Base-by-base conservation (phyloP, 92 coral and sea anemone genomes). In the Bergia sp. region DNA sequence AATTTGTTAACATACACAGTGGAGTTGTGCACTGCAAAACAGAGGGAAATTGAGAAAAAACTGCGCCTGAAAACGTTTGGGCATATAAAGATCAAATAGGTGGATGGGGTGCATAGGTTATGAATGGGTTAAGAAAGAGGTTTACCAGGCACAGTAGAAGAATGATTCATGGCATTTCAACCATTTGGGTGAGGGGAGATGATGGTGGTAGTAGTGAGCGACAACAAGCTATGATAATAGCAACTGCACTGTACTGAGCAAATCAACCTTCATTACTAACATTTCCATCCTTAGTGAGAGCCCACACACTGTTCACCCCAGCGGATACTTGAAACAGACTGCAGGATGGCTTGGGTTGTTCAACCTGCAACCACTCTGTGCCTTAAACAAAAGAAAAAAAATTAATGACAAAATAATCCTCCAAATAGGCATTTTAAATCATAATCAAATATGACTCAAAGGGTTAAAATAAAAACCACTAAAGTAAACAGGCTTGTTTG, bases 261-360 rank as follows among this genome's bases (percentile, higher is more conserved):
- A n/a, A 21, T 10, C 53, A 72, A 41, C 73, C 7, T 72, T 20
- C 76, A 50, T 21, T 23, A 75, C 57, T 37, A 47, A 96, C 99
- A 93, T 97, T 94, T 7, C 95, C 98, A 90, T 96, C 98, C 91
- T 95, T 97, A 5, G 97, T 95, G 37, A 97, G 91, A 2, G 96
- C 97, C 99, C 99, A 97, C 4, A 96, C 90, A 86, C 97, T 91
- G 89, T 95, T 93, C 5, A 91, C 78, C 38, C 99, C 99, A 75
- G 94, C 96, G 41, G 99, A 91, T 5, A 97, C 90, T 82, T 97
- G 99, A 20, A 96, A 86, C 55, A 96, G 88, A 29, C 88, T 93
- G 74, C 94, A 93, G 65, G 93, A 87, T 18, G 82, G 20, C 38
- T 77, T 75, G 12, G 98, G 99, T 15, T 92, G 88, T 7, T 86